Base-by-base conservation (phyloP, 2,113 vertebrate species). In the Lanius collurio region DNA sequence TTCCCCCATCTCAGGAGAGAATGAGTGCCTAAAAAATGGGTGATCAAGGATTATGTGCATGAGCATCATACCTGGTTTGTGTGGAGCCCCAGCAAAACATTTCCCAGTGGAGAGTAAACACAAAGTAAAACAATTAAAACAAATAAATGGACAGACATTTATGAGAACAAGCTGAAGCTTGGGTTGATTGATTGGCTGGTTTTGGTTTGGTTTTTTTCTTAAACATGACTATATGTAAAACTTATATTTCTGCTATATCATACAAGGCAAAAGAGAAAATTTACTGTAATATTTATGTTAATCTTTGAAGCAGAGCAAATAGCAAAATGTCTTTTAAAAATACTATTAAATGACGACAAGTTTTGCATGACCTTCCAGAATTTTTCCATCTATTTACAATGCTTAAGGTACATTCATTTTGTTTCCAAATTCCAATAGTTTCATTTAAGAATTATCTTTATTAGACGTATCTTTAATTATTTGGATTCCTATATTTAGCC, bases 121-220 rank as follows among this genome's bases (percentile, higher is more conserved):
- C 9, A 47, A 60, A n/a, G 3, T 17, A 83, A 50, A 26, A 17
- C 3, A 76, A 49, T 31, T 89, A 39, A 76, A 87, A 53, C 3
- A 31, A 68, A 21, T 0, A 1, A 53, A 42, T 5, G 1, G 19
- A 21, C 5, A 35, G 28, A 2, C 2, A 11, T 33, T 11, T 27
- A 31, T 46, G 59, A 77, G 5, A 13, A 37, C 23, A 90, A 21
- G 5, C 4, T 69, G 23, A 41, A 62, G 19, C 1, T n/a, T 37
- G 7, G 0, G 1, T 35, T 78, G 1, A 4, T 50, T 53, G 3
- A 2, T 49, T 50, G 9, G 14, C 44, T 63, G 4, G 3, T 22
- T 69, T 65, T 35, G 10, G 1, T 42, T 70, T 74, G 3, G 0
- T 8, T 69, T 2, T 27, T 53, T 30, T 42, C 2, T 37, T 59